These are phyloP conservation scores for Chrysemys picta DNA, from an alignment of 2,113 vertebrate genomes.

Conservation along the genomic window DNA sequence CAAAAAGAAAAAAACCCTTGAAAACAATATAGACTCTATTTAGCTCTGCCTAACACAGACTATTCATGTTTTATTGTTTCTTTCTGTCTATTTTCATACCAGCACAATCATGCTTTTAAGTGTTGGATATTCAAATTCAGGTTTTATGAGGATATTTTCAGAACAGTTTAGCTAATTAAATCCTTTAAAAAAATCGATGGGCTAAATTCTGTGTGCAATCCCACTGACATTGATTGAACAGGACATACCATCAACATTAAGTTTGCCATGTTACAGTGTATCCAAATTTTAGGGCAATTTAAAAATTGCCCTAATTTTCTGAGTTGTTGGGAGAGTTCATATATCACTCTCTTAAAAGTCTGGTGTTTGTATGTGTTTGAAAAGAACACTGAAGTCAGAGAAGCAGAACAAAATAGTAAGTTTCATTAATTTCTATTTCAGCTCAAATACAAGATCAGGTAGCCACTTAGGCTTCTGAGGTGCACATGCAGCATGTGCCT, in stretches of 20 bases:
- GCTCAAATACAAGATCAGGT: background rate
- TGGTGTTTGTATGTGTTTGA: background rate
- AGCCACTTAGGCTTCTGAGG: background rate
- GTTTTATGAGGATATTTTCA: background rate
- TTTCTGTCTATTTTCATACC: background rate
- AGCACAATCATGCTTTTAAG: background rate
- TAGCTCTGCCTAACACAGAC: background rate
- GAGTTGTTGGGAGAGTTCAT: background rate
- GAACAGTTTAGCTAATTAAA: background rate
- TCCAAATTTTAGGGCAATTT: background rate
- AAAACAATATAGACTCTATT: background rate
- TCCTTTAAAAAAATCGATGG: background rate
- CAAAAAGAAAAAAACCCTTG: background rate
- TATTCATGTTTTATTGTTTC: background rate
- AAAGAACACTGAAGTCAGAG: background rate
- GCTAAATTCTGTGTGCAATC: background rate
- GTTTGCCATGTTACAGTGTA: background rate
- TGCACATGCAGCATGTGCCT: background rate
- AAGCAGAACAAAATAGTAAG: background rate
- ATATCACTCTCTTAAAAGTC: background rate
- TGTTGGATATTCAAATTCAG: background rate
- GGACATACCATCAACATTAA: background rate
- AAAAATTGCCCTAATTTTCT: background rate
- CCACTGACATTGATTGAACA: background rate
- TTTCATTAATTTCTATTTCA: background rate